Evolutionary conservation across 2,113 vertebrate genomes (phyloP).

Genomic region (Dromaius novaehollandiae): DNA sequence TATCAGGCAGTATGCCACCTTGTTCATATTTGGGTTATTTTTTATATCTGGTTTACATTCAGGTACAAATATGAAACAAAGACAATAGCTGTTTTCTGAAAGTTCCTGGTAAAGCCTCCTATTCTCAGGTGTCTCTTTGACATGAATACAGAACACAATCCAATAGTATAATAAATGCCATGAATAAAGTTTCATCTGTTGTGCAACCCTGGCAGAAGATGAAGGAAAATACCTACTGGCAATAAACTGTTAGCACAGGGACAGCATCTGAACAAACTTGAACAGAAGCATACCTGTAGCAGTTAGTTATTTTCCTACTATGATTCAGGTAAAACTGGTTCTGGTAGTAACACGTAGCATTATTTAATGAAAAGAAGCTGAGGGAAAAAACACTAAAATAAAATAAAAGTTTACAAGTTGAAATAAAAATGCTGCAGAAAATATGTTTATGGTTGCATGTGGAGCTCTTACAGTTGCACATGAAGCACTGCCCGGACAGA

Average conservation of each 20-base stretch:
- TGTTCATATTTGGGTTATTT: not conserved
- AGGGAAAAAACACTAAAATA: not conserved
- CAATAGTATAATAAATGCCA: not conserved
- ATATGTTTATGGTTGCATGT: not conserved
- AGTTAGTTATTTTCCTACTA: not conserved
- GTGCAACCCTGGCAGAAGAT: not conserved
- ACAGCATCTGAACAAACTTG: not conserved
- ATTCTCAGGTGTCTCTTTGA: slow-evolving; percentile 23
- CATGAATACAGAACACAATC: not conserved
- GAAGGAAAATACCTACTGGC: not conserved
- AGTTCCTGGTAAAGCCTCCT: not conserved
- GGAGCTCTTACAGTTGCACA: not conserved
- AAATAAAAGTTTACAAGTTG: not conserved
- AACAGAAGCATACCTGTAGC: not conserved
- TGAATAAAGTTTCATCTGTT: slow-evolving; percentile 15
- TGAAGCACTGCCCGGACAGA: not conserved
- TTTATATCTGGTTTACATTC: slow-evolving; percentile 19
- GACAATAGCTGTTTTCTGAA: slow-evolving; percentile 21
- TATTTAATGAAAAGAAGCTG: not conserved
- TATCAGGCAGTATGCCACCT: not conserved
- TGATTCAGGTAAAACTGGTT: not conserved
- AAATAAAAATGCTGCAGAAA: not conserved
- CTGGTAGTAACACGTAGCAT: not conserved
- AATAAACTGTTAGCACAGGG: not conserved
- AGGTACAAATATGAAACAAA: slow-evolving; percentile 9